Percentiles rank a stretch among this genome's conserved stretches.
Evolutionary conservation across 2,797 vertebrate genomes (phyloP).

Genomic region (Steatocranus sp.): DNA sequence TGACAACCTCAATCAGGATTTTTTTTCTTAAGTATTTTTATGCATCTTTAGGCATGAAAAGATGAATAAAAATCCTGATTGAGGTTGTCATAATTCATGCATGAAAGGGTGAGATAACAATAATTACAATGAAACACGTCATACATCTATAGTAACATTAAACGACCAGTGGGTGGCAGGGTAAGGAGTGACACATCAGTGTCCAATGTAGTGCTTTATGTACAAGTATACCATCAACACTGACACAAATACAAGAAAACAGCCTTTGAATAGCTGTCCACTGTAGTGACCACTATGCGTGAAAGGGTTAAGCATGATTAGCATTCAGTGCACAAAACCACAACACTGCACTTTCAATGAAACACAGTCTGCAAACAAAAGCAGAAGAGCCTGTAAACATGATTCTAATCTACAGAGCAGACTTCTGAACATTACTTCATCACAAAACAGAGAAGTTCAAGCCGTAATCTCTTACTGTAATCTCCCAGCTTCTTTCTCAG

Average conservation of each 20-base stretch:
- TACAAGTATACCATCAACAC: background rate
- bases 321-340: background rate
- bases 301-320: background rate
- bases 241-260: background rate
- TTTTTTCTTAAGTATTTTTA: background rate
- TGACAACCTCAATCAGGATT: background rate
- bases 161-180: background rate
- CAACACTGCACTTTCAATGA: background rate
- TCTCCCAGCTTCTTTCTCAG: background rate
- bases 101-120: background rate
- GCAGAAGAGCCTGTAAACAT: background rate
- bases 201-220: background rate
- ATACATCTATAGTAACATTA: background rate
- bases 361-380: background rate
- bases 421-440: background rate
- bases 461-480: background rate
- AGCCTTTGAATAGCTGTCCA: background rate
- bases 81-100: background rate
- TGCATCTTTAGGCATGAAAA: background rate
- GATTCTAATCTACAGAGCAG: background rate
- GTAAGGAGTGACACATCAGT: rapidly evolving
- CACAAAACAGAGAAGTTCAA: background rate
- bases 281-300: background rate
- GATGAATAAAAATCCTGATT: background rate
- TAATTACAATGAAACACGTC: background rate